Evolutionary conservation across 1,140 invertebrate species (phyloP), one percentile per base, ranked within the genome.

Genomic region (Nylanderia fulva): DNA sequence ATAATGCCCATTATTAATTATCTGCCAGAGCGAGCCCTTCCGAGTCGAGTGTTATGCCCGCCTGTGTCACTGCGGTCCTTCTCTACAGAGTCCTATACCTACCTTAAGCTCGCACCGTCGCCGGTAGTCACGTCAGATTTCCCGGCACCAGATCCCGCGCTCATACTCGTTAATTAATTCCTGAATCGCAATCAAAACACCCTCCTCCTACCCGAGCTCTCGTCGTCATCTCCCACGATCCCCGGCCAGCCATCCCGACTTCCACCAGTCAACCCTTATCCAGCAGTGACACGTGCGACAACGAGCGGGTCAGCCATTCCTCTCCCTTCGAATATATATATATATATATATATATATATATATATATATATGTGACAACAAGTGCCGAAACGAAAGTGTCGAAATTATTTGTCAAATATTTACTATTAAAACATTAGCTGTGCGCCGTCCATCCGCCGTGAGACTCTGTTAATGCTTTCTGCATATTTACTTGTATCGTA

Each of bases 121-220:
- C 84, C 77, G 82, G 72, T 83, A 91, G 92, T 91, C 91, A 92
- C 90, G 90, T 91, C 86, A 90, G 87, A 92, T 92, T 92, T 91
- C 84, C 69, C 80, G 48, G 60, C 79, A 86, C 87, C 64, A 86
- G 87, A 89, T 90, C 89, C 72, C 56, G 82, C 82, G 76, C 83
- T 88, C 85, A 74, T 88, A 85, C 83, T 88, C 90, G 92, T 92
- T 92, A 92, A 92, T 92, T 92, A 92, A 92, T 92, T 92, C 90
- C 85, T 58, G 90, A 66, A 92, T 91, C 90, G 88, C 91, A 91
- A 91, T 92, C 87, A 91, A 91, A 92, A 89, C 85, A 87, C 85
- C 83, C 87, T 45, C 42, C 13, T 4, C 15, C 42, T 13, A 15
- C 75, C 85, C 61, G 58, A 88, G 82, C 84, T 77, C 84, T 79